These are phyloP conservation scores for Oreochromis niloticus DNA, from an alignment of 2,113 vertebrate species.

Conservation along the genomic window DNA sequence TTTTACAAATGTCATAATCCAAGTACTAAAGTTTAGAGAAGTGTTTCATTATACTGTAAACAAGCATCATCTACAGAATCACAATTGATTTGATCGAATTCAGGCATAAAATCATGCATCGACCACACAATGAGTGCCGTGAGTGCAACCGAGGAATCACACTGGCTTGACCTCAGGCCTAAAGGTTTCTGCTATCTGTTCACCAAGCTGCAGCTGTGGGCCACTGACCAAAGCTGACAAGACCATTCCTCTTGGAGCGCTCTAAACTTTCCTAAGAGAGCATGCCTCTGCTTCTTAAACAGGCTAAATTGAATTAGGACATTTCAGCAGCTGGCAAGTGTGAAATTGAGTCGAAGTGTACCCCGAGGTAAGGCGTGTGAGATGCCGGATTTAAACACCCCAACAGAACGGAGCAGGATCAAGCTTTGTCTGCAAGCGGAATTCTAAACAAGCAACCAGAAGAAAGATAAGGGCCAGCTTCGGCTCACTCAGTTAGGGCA, in stretches of 20 bases:
- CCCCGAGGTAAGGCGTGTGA: conserved; percentile 54
- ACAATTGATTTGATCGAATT: neutral
- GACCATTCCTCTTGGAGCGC: conserved; percentile 22
- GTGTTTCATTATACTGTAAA: neutral
- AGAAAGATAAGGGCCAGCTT: conserved; percentile 40
- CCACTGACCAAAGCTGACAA: conserved; percentile 46
- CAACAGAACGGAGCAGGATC: conserved; percentile 32
- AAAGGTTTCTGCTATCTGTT: conserved; percentile 9
- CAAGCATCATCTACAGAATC: neutral
- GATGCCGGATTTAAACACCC: conserved; percentile 55
- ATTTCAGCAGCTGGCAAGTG: conserved; percentile 62
- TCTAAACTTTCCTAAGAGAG: conserved; percentile 57
- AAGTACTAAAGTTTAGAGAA: neutral
- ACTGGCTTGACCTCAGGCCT: conserved; percentile 9
- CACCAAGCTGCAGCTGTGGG: conserved; percentile 11
- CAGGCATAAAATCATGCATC: conserved; percentile 8
- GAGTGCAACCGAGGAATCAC: conserved; percentile 6
- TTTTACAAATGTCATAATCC: neutral
- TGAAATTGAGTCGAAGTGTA: conserved; percentile 71
- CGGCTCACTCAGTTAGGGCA: conserved; percentile 2
- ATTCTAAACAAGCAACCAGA: conserved; percentile 53
- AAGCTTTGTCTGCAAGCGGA: conserved; percentile 22
- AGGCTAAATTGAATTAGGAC: conserved; percentile 72
- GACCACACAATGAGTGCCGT: neutral
- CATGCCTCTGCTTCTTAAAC: conserved; percentile 55